Percentiles rank a stretch among this genome's conserved stretches.
Conservation (phyloP, 2,888 invertebrate genomes). For the Athetis lepigone region DNA sequence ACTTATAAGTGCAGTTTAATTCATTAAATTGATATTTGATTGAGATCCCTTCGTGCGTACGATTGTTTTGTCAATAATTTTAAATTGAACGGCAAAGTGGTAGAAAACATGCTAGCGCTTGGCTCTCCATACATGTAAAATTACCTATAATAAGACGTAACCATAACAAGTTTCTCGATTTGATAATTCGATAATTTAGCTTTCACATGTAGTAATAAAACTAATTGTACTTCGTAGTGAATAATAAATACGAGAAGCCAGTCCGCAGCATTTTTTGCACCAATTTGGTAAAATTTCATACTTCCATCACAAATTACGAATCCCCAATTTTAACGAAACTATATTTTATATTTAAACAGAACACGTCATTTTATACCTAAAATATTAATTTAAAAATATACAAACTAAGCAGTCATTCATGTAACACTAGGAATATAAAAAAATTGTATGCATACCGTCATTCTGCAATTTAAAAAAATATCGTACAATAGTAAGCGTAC, state of each 20-base stretch:
- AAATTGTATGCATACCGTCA: conserved; percentile 77
- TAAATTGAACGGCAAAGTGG: conserved; percentile 67
- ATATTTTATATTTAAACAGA: conserved; percentile 78
- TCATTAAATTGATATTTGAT: conserved; percentile 72
- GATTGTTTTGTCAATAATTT: conserved; percentile 66
- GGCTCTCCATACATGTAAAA: conserved; percentile 19
- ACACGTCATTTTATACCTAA: conserved; percentile 78
- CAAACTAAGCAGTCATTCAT: conserved; percentile 90
- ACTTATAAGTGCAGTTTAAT: conserved; percentile 71
- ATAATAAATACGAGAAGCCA: conserved; percentile 44
- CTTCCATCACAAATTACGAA: conserved; percentile 66
- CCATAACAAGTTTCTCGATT: conserved; percentile 34
- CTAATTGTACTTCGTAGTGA: conserved; percentile 53
- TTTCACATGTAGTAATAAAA: conserved; percentile 31
- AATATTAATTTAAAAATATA: conserved; percentile 85
- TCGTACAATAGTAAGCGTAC: conserved; percentile 89
- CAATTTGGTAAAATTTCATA: conserved; percentile 67
- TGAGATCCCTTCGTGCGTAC: conserved; percentile 83
- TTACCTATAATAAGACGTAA: conserved; percentile 37
- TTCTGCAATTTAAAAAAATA: conserved; percentile 78
- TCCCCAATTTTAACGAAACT: conserved; percentile 74
- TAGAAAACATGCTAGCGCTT: conserved; percentile 67
- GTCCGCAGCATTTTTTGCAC: conserved; percentile 60
- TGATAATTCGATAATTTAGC: conserved; percentile 37
- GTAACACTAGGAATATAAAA: conserved; percentile 85